Conservation (phyloP, 2,797 vertebrate species). For the Enoplosus armatus region DNA sequence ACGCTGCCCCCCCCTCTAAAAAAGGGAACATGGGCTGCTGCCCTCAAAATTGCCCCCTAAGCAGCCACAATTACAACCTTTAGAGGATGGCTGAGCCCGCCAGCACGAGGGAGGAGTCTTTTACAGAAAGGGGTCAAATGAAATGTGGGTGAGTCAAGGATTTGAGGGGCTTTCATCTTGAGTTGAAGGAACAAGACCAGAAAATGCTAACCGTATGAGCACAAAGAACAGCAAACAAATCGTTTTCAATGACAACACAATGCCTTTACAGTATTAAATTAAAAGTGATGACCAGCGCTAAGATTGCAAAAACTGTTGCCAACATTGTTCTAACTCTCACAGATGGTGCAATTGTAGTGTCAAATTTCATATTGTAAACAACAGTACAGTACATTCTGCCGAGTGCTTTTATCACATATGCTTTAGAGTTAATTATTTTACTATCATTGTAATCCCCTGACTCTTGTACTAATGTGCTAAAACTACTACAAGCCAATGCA, state of each 20-base stretch:
- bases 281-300: too few species aligned
- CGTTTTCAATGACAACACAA: background rate
- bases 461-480: conserved; percentile 54
- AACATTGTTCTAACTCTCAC: conserved; percentile 6
- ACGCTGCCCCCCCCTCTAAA: conserved; percentile 34
- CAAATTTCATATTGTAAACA: conserved; percentile 40
- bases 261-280: too few species aligned
- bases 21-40: conserved; percentile 50
- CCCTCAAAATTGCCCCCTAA: conserved; percentile 68
- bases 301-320: background rate
- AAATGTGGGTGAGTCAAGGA: conserved; percentile 67
- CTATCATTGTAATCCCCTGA: conserved; percentile 44
- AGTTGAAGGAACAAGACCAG: conserved; percentile 46
- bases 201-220: background rate
- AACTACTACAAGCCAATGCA: conserved; percentile 38
- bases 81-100: conserved; percentile 46
- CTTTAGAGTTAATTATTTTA: conserved; percentile 62
- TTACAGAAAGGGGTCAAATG: conserved; percentile 58
- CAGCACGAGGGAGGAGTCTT: conserved; percentile 46
- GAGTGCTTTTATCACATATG: conserved; percentile 48
- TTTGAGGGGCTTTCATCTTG: conserved; percentile 61
- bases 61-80: conserved; percentile 79
- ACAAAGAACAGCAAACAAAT: background rate
- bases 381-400: conserved; percentile 14
- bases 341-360: conserved; percentile 41